Evolutionary conservation across 2,113 vertebrate species (phyloP), one percentile per base, ranked within the genome.

Genomic region (Sinocyclocheilus maitianheensis): DNA sequence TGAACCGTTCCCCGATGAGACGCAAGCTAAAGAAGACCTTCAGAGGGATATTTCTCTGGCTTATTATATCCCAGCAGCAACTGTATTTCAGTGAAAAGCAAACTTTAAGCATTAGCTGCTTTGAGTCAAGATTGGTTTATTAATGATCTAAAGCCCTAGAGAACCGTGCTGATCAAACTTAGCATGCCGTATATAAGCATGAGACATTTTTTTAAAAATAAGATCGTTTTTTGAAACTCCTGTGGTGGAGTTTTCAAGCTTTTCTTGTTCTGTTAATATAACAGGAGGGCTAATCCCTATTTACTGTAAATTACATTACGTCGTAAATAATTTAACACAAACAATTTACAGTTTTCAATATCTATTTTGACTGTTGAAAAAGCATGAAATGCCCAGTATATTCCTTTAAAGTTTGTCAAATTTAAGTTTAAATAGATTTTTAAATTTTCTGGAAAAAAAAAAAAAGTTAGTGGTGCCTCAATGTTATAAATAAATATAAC

Each of bases 1-100:
- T 92, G 88, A 93, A 91, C 76, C 46, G 72, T 89, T 93, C 94
- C 94, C 93, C 60, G 77, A 92, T 93, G 94, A 92, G 91, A 88
- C 72, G 86, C 83, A 91, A 92, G 91, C 87, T 87, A 74, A 83
- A 86, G 78, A 69, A 77, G 84, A 75, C 53, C 77, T 88, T 84
- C 55, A 80, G 85, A 83, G 88, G 88, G 84, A 91, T 89, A 87
- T 79, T 43, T 90, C 81, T 87, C 88, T 87, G 91, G 88, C 89
- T 91, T 90, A 63, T 87, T 87, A 62, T 76, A 86, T 85, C 79
- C 83, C 74, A 65, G 81, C 86, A 87, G 87, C 92, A 87, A 90
- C 90, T 79, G 85, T 79, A 85, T 87, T 84, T 86, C 62, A 65
- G 8, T 90, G 87, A 85, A 89, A 79, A 83, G 71, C 43, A 89